phyloP scores from a whole-genome alignment of 2,113 vertebrate genomes.

The Lutjanus erythropterus region DNA sequence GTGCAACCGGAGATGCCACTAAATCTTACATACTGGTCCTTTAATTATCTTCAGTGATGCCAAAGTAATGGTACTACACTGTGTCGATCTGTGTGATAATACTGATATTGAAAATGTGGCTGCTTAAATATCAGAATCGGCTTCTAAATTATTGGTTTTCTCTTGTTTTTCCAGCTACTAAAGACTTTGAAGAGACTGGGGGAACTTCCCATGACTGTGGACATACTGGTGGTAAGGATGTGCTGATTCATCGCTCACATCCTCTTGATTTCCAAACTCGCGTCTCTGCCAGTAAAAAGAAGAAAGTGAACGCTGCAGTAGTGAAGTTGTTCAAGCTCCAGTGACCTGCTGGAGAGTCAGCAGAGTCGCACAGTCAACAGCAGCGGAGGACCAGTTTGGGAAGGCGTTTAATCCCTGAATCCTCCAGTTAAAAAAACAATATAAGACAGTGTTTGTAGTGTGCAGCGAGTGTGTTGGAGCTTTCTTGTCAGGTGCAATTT shows the following conservation, averaged over 20 bases:
- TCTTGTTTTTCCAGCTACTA: constrained; percentile 86
- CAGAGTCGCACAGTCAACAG: too few species aligned
- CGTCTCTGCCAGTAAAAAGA: not conserved
- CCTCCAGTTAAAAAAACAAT: not conserved
- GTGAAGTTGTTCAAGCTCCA: not conserved
- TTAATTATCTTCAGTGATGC: not conserved
- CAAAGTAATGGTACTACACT: not conserved
- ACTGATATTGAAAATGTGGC: not conserved
- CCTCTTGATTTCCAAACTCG: not conserved
- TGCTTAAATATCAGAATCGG: not conserved
- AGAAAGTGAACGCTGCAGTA: not conserved
- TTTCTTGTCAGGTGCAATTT: not conserved
- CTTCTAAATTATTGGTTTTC: not conserved
- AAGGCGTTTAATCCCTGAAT: not conserved
- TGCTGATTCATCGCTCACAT: not conserved
- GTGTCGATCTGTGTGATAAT: not conserved
- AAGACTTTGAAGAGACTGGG: constrained; percentile 95
- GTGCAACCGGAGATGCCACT: too few species aligned
- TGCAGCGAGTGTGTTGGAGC: not conserved
- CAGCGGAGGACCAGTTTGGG: too few species aligned
- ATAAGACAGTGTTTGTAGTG: too few species aligned
- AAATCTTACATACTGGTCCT: too few species aligned
- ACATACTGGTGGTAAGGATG: constrained; percentile 94
- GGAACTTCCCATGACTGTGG: constrained; percentile 95
- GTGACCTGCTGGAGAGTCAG: not conserved